phyloP scores from a whole-genome alignment of 53 echinoderm and acorn worm genomes.

The Holothuria leucospilota region DNA sequence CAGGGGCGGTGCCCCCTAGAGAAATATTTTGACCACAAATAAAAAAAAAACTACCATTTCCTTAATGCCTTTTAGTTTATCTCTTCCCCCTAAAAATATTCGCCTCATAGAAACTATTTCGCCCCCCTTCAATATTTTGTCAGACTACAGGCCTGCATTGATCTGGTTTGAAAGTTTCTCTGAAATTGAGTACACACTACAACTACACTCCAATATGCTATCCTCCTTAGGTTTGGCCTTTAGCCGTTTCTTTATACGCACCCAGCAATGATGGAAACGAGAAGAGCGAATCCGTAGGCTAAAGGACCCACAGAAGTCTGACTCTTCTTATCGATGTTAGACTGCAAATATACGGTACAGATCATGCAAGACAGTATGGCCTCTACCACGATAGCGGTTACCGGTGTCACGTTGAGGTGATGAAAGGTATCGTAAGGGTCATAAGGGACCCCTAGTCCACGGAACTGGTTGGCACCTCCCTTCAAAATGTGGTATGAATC shows the following conservation, averaged over 20 bases:
- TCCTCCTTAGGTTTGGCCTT: too few relatives aligned
- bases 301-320: constrained; percentile 81
- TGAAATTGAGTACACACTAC: too few relatives aligned
- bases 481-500: constrained; percentile 92
- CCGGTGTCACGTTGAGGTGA: constrained; percentile 66
- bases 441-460: constrained; percentile 73
- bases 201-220: too few relatives aligned
- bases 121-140: too few relatives aligned
- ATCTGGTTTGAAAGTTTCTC: too few relatives aligned
- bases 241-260: constrained; percentile 25
- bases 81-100: too few relatives aligned
- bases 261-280: constrained; percentile 82
- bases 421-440: constrained; percentile 72
- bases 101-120: too few relatives aligned
- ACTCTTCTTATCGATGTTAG: constrained; percentile 85
- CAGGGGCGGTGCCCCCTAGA: too few relatives aligned
- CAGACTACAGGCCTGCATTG: too few relatives aligned
- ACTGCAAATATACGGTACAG: constrained; percentile 84
- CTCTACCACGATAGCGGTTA: constrained; percentile 84
- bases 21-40: too few relatives aligned
- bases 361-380: constrained; percentile 81
- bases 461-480: constrained; percentile 91
- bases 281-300: constrained; percentile 89
- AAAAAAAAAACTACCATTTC: too few relatives aligned
- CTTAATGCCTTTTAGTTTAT: too few relatives aligned